Percentiles rank a stretch among this genome's conserved stretches.
phyloP scores from a whole-genome alignment of 2,888 invertebrate species.

The Lottia gigantea region DNA sequence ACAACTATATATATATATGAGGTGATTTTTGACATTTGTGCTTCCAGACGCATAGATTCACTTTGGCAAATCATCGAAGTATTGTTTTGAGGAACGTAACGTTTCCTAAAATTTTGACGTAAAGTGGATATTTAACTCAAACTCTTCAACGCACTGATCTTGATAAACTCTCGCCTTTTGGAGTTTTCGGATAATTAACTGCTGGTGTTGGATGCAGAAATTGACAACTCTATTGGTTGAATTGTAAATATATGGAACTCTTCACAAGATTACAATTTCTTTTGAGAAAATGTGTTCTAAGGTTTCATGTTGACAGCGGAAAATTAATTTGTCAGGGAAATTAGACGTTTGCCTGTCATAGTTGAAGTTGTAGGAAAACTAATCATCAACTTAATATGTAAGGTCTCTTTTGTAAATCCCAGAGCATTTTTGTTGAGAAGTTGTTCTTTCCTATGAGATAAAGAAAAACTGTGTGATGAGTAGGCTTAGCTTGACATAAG shows the following conservation, averaged over 20 bases:
- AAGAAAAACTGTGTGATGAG: not conserved
- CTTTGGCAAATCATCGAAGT: no score
- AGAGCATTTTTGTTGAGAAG: slow-evolving; percentile 3
- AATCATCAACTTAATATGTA: slow-evolving; percentile 1
- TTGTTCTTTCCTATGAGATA: not conserved
- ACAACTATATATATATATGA: no score
- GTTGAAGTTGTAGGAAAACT: slow-evolving; percentile 5
- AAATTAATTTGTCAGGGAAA: slow-evolving; percentile 11
- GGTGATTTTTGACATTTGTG: no score
- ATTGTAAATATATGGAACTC: slow-evolving; percentile 8
- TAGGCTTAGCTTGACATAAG: no score
- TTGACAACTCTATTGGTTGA: not conserved
- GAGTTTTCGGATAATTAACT: no score
- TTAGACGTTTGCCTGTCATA: slow-evolving; percentile 10
- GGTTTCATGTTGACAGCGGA: slow-evolving; percentile 10
- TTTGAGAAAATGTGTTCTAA: not conserved
- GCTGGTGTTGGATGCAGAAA: no score
- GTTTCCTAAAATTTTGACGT: no score
- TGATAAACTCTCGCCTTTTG: no score
- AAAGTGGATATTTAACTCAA: no score
- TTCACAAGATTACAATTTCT: slow-evolving; percentile 10
- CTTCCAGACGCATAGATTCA: no score
- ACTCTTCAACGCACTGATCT: no score
- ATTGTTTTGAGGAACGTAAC: no score
- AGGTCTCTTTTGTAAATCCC: slow-evolving; percentile 7